Conservation (phyloP, 2,888 invertebrate species). For the Hartigia nigra region DNA sequence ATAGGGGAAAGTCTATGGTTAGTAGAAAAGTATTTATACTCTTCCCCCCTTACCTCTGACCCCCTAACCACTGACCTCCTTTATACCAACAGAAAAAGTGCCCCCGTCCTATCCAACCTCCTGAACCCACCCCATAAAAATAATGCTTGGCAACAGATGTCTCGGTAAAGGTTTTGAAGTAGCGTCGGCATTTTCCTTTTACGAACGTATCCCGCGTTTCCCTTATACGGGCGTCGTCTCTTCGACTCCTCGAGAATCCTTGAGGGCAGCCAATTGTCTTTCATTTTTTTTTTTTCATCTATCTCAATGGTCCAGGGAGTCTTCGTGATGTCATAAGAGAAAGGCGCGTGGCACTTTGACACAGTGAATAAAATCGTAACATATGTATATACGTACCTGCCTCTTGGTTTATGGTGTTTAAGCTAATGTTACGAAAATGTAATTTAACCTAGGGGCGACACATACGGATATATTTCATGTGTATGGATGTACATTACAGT, state of each 20-base stretch:
- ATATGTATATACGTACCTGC: too few species aligned
- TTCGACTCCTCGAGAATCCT: not conserved
- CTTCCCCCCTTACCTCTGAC: too few species aligned
- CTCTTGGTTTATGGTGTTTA: not conserved
- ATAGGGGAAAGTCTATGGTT: too few species aligned
- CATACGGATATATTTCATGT: not conserved
- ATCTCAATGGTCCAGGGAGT: not conserved
- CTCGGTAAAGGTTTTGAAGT: not conserved
- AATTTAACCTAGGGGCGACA: not conserved
- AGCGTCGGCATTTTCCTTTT: not conserved
- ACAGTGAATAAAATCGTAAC: too few species aligned
- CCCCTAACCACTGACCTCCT: too few species aligned
- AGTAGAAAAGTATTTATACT: too few species aligned
- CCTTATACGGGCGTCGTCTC: not conserved
- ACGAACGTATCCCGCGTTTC: too few species aligned
- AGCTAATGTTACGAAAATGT: not conserved
- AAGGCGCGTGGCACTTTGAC: not conserved
- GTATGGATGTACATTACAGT: not conserved
- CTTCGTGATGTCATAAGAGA: too few species aligned
- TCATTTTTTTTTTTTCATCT: not conserved
- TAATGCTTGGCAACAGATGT: conserved; percentile 7
- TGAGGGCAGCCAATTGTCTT: not conserved
- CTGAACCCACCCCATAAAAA: not conserved
- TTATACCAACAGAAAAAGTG: too few species aligned
- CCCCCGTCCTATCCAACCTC: too few species aligned